Evolutionary conservation across 2,797 vertebrate genomes (phyloP).

Genomic region (Hyperoplus lanceolatus): DNA sequence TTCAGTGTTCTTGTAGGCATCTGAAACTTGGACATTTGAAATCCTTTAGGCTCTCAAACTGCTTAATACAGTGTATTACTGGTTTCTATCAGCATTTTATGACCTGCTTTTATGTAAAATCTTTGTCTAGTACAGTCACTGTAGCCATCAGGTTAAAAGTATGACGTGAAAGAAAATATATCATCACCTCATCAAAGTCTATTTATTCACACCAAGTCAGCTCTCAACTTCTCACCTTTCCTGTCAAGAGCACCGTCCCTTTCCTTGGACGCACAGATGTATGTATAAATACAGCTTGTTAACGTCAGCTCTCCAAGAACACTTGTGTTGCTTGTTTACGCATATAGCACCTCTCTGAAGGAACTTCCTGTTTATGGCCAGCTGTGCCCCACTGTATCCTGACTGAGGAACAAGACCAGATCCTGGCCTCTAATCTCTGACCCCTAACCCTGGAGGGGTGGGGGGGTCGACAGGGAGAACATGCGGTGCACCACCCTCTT

Average conservation of each 20-base stretch:
- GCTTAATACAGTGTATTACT: background rate
- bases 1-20: background rate
- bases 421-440: conserved; percentile 59
- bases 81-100: background rate
- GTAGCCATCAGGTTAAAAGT: background rate
- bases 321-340: conserved; percentile 53
- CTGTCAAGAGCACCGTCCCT: conserved; percentile 19
- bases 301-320: conserved; percentile 55
- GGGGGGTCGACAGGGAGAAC: conserved; percentile 58
- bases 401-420: conserved; percentile 51
- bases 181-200: background rate
- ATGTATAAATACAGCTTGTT: conserved; percentile 30
- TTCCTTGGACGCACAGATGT: conserved; percentile 52
- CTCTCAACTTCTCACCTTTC: conserved; percentile 31
- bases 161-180: background rate
- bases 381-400: conserved; percentile 71
- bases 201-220: background rate
- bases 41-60: background rate
- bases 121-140: background rate
- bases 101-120: background rate
- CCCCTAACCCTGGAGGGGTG: conserved; percentile 61
- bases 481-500: conserved; percentile 91
- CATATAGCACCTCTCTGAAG: conserved; percentile 48
- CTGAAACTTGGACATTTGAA: background rate
- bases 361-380: conserved; percentile 80